Conservation (phyloP, 2,113 vertebrate genomes). For the Eretmochelys imbricata region DNA sequence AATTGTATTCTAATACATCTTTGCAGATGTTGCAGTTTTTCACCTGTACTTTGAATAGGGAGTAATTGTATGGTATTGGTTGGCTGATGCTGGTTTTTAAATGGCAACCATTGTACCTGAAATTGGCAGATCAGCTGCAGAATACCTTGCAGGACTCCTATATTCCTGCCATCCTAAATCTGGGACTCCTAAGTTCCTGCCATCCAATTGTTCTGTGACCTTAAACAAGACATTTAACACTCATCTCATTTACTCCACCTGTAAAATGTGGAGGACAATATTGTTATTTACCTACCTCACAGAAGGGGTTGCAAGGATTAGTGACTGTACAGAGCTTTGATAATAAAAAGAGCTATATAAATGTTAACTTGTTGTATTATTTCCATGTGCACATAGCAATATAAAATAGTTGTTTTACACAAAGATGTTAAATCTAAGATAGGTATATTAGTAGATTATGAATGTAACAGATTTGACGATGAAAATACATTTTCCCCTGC, state of each 20-base stretch:
- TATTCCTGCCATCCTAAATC: background rate
- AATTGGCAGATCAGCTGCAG: background rate
- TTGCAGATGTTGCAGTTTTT: background rate
- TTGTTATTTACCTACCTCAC: background rate
- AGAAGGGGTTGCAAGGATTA: background rate
- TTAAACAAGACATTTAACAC: background rate
- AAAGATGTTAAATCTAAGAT: background rate
- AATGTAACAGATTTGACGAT: background rate
- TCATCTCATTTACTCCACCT: background rate
- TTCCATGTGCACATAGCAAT: background rate
- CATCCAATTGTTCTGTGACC: background rate
- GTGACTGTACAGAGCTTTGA: constrained; percentile 1
- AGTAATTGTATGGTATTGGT: background rate
- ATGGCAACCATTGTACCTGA: background rate
- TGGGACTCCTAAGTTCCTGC: background rate
- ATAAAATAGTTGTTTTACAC: background rate
- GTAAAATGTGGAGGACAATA: background rate
- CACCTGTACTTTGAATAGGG: background rate
- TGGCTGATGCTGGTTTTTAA: background rate
- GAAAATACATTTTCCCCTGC: constrained; percentile 12
- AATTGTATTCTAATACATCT: background rate
- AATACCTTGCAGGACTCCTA: fast-evolving
- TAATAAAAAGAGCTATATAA: constrained; percentile 27
- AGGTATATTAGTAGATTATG: background rate
- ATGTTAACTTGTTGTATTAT: constrained; percentile 28